Base-by-base conservation (phyloP, 2,797 vertebrate species). In the Tachyglossus aculeatus region DNA sequence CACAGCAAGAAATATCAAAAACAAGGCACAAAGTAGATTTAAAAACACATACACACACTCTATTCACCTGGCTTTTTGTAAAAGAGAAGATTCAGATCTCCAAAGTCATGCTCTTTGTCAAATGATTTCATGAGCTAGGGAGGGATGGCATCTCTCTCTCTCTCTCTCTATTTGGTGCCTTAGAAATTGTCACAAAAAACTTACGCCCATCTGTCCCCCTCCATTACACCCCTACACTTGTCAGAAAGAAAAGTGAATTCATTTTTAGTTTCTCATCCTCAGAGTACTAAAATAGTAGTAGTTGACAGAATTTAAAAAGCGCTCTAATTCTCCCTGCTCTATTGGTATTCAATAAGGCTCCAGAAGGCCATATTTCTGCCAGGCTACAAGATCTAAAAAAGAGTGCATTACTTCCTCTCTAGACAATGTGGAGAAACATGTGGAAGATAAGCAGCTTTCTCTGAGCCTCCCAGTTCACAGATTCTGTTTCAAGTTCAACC, bases 231-330 rank as follows among this genome's bases (percentile, higher is more conserved):
- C 74, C 71, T 57, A 54, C n/a, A 51, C 72, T 74, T 50, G 86
- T 74, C 60, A 62, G 62, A 71, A 78, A 85, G n/a, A n/a, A 3
- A 63, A 80, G 68, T 82, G 78, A 85, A 84, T 71, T 87, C 81
- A 67, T 69, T 80, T 67, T 71, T 74, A 41, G 74, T 85, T 84
- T 56, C 39, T 31, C 4, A 43, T 72, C 77, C 62, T 83, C 78
- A 54, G 78, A 68, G 48, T 78, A 86, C 80, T 78, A 74, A 83
- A 88, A 78, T 71, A 50, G n/a, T 76, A 78, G 75, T 41, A 57
- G 74, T 13, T 83, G 83, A 76, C 66, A 72, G 74, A 83, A 80
- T 87, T 81, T 85, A 83, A 85, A 76, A 81, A 81, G 77, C 27
- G 72, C 48, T 86, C 74, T 60, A 78, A 58, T 65, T 71, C 74